Evolutionary conservation across 2,797 vertebrate species (phyloP).

Genomic region (Pyrocephalus nanus): DNA sequence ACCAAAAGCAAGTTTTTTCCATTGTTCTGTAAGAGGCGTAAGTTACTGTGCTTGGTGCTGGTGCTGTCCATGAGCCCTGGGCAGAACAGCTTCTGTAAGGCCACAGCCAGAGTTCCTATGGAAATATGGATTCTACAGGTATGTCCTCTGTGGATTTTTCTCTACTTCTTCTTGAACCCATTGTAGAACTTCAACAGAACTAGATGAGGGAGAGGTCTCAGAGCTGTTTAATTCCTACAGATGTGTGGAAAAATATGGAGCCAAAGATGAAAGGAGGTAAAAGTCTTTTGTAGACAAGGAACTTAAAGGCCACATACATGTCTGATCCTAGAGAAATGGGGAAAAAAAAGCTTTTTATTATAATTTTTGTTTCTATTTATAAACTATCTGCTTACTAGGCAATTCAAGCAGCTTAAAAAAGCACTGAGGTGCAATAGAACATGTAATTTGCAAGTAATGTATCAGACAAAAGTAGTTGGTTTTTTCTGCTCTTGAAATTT

Average conservation of each 20-base stretch:
- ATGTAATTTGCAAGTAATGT: background rate
- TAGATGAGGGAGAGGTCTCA: background rate
- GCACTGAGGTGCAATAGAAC: background rate
- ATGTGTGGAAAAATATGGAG: background rate
- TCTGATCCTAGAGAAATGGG: background rate
- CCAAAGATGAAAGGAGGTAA: background rate
- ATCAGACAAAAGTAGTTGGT: background rate
- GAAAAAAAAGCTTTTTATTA: background rate
- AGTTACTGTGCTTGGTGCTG: background rate
- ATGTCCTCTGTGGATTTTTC: background rate
- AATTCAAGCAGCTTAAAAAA: background rate
- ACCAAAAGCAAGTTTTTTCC: background rate
- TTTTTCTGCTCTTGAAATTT: background rate
- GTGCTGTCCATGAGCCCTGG: accelerated
- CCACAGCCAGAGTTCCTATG: background rate
- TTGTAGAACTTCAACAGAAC: background rate
- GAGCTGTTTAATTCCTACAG: background rate
- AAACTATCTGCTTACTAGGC: background rate
- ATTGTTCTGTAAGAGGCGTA: background rate
- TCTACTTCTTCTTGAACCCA: background rate
- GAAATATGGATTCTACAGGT: background rate
- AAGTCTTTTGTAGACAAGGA: background rate
- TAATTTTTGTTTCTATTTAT: background rate
- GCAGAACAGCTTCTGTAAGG: background rate
- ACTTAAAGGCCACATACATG: background rate